These are phyloP conservation scores for Mus caroli DNA, from an alignment of 2,797 vertebrate genomes.

Conservation along the genomic window DNA sequence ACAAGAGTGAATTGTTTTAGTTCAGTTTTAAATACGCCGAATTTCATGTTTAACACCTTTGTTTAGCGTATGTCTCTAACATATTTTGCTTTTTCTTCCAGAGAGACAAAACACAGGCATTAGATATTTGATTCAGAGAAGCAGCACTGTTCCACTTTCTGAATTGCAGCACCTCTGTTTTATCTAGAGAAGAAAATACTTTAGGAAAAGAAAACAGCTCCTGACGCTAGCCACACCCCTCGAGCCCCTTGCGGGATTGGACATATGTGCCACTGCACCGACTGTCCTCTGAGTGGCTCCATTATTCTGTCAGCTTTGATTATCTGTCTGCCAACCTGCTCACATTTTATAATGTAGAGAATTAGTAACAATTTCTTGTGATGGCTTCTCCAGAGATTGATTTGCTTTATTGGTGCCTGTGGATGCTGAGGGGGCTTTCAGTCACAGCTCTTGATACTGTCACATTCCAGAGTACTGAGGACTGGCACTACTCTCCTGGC, in stretches of 20 bases:
- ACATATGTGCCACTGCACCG: background rate
- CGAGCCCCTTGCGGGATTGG: constrained; percentile 5
- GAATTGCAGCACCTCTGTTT: background rate
- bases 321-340: constrained; percentile 46
- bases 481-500: background rate
- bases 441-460: constrained; percentile 56
- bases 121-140: constrained; percentile 57
- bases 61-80: constrained; percentile 66
- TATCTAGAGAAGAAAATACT: constrained; percentile 43
- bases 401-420: constrained; percentile 20
- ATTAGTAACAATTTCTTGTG: constrained; percentile 70
- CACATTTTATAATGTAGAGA: constrained; percentile 72
- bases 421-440: constrained; percentile 26
- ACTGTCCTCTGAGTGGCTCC: constrained; percentile 35
- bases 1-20: constrained; percentile 57
- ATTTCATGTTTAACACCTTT: constrained; percentile 71
- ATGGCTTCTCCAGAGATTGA: constrained; percentile 54
- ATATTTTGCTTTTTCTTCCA: constrained; percentile 47
- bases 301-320: constrained; percentile 63
- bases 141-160: constrained; percentile 15
- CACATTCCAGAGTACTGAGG: background rate
- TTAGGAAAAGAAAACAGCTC: constrained; percentile 30
- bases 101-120: constrained; percentile 49
- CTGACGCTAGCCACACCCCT: background rate
- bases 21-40: constrained; percentile 68